Evolutionary conservation across 2,888 invertebrate species (phyloP).

Genomic region (Sylvicola cinctus): DNA sequence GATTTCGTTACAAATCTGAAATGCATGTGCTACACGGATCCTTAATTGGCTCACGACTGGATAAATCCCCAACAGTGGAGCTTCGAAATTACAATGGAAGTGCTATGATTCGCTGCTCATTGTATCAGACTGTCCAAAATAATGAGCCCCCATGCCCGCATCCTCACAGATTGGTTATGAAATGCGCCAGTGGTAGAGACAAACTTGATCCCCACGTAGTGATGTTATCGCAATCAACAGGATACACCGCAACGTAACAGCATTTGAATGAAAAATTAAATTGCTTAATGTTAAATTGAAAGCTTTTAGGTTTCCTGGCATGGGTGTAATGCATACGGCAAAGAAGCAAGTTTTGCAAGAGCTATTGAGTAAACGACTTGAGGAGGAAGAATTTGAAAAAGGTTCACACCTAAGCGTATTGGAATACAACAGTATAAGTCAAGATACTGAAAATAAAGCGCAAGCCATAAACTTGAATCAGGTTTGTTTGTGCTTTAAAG

Average conservation of each 20-base stretch:
- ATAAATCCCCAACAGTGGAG: conserved; percentile 50
- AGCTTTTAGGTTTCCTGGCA: conserved; percentile 41
- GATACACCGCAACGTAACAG: conserved; percentile 41
- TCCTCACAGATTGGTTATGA: conserved; percentile 52
- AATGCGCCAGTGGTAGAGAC: conserved; percentile 36
- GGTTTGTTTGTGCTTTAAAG: conserved; percentile 59
- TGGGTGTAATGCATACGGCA: conserved; percentile 74
- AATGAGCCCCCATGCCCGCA: conserved; percentile 32
- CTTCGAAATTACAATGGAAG: conserved; percentile 35
- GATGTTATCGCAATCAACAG: conserved; percentile 30
- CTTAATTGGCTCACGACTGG: conserved; percentile 40
- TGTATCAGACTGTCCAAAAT: conserved; percentile 37
- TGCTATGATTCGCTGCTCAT: conserved; percentile 46
- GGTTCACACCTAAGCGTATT: conserved; percentile 16
- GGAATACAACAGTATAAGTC: conserved; percentile 27
- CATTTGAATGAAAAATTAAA: conserved; percentile 1
- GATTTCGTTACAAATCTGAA: conserved; percentile 70
- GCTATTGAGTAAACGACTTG: conserved; percentile 36
- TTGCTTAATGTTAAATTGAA: conserved; percentile 3
- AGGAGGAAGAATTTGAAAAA: conserved; percentile 22
- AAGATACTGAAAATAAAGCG: conserved; percentile 36
- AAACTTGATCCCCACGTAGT: conserved; percentile 46
- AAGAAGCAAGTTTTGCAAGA: conserved; percentile 52
- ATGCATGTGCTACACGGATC: conserved; percentile 75
- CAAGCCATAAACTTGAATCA: conserved; percentile 60